These are phyloP conservation scores for Mythimna ferrago DNA, from an alignment of 2,888 invertebrate genomes.

Conservation along the genomic window DNA sequence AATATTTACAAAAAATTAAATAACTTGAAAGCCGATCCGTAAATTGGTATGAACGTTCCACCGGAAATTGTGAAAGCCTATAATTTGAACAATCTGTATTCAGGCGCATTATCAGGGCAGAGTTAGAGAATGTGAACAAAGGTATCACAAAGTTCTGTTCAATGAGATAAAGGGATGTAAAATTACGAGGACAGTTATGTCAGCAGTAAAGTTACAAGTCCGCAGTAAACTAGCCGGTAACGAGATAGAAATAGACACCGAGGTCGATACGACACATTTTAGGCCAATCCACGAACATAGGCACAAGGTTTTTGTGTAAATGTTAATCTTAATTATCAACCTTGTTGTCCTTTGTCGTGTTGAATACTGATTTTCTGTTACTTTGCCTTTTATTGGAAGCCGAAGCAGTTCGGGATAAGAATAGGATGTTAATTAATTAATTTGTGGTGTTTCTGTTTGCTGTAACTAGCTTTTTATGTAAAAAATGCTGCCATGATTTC, in stretches of 20 bases:
- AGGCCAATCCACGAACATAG: conserved; percentile 57
- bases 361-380: conserved; percentile 55
- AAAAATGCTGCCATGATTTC: conserved; percentile 13
- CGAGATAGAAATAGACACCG: conserved; percentile 67
- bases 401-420: conserved; percentile 34
- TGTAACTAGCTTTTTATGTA: conserved; percentile 31
- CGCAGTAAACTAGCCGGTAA: conserved; percentile 74
- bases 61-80: conserved; percentile 62
- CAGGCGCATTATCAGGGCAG: conserved; percentile 74
- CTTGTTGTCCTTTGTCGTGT: conserved; percentile 46
- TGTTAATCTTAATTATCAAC: conserved; percentile 50
- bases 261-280: conserved; percentile 43
- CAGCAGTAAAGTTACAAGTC: conserved; percentile 79
- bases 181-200: conserved; percentile 85
- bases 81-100: conserved; percentile 72
- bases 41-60: conserved; percentile 29
- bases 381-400: conserved; percentile 29
- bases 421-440: conserved; percentile 41
- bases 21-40: background rate
- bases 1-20: conserved; percentile 17
- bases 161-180: conserved; percentile 87
- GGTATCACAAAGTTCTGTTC: conserved; percentile 85
- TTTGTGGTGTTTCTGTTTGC: conserved; percentile 31
- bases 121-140: conserved; percentile 77
- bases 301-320: conserved; percentile 40